A percentile compares a stretch with the other conserved stretches of the same genome.
Evolutionary conservation across 2,113 vertebrate species (phyloP).

Genomic region (Tylochromis polylepis): DNA sequence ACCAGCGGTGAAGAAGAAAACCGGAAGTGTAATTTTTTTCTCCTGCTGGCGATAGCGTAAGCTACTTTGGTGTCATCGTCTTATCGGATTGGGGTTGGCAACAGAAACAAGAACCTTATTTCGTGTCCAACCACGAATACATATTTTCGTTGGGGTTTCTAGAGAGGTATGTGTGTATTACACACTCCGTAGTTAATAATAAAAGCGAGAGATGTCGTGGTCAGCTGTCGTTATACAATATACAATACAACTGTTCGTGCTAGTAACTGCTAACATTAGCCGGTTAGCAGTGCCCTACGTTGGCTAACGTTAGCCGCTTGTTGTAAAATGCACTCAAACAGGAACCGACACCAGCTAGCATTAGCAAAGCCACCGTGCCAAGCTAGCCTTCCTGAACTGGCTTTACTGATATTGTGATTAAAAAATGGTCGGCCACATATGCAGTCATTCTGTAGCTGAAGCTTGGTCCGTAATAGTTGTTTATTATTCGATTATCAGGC

Average conservation of each 20-base stretch:
- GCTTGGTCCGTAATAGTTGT: background rate
- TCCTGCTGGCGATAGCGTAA: conserved; percentile 20
- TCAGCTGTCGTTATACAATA: background rate
- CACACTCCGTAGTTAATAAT: background rate
- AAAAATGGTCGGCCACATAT: background rate
- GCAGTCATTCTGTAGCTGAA: background rate
- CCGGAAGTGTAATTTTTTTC: conserved; percentile 27
- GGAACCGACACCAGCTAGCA: background rate
- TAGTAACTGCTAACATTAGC: conserved; percentile 8
- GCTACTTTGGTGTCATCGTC: conserved; percentile 50
- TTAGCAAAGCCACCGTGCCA: background rate
- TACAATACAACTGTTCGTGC: background rate
- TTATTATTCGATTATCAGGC: background rate
- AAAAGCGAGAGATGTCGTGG: background rate
- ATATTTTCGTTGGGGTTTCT: conserved; percentile 29
- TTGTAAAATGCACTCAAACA: background rate
- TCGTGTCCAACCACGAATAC: conserved; percentile 36
- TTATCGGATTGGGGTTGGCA: conserved; percentile 37
- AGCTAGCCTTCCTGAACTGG: background rate
- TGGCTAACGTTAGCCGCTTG: background rate
- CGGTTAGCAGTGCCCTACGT: conserved; percentile 31
- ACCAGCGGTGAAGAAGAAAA: conserved; percentile 31
- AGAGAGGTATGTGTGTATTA: conserved; percentile 51
- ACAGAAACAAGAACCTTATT: conserved; percentile 20
- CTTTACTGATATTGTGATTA: background rate